Percentiles rank a stretch among this genome's conserved stretches.
Evolutionary conservation across 2,113 vertebrate genomes (phyloP).

Genomic region (Guaruba guarouba): DNA sequence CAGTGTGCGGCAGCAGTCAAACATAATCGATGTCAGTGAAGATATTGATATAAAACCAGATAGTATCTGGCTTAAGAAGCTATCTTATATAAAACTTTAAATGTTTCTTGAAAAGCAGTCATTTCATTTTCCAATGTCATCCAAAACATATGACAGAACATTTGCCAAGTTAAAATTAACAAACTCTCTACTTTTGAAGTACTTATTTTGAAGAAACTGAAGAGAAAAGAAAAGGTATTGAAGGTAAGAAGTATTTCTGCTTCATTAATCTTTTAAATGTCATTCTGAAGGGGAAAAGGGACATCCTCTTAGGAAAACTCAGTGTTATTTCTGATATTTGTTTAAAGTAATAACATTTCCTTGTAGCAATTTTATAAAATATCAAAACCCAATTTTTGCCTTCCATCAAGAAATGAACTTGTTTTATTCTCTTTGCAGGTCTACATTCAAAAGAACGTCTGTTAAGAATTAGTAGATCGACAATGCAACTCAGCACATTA

Average conservation of each 20-base stretch:
- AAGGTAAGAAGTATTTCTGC: background rate
- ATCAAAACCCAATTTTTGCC: background rate
- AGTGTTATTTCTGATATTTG: background rate
- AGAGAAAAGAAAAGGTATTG: background rate
- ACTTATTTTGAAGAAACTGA: conserved; percentile 37
- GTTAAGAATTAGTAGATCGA: conserved; percentile 7
- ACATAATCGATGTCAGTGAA: background rate
- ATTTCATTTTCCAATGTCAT: conserved; percentile 38
- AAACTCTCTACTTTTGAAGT: background rate
- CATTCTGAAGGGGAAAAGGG: background rate
- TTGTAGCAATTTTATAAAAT: background rate
- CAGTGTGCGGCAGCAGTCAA: background rate
- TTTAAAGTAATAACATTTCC: background rate
- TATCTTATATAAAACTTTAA: conserved; percentile 39
- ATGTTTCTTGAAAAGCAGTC: conserved; percentile 43
- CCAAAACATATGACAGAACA: conserved; percentile 34
- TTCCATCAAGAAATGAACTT: background rate
- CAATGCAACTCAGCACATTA: background rate
- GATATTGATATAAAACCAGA: conserved; percentile 2
- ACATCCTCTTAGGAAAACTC: background rate
- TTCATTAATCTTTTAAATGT: background rate
- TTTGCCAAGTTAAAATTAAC: conserved; percentile 22
- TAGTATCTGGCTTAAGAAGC: conserved; percentile 8
- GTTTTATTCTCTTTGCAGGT: background rate
- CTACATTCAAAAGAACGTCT: background rate